Conservation (phyloP, 2,888 invertebrate species). For the Lithosia quadra region DNA sequence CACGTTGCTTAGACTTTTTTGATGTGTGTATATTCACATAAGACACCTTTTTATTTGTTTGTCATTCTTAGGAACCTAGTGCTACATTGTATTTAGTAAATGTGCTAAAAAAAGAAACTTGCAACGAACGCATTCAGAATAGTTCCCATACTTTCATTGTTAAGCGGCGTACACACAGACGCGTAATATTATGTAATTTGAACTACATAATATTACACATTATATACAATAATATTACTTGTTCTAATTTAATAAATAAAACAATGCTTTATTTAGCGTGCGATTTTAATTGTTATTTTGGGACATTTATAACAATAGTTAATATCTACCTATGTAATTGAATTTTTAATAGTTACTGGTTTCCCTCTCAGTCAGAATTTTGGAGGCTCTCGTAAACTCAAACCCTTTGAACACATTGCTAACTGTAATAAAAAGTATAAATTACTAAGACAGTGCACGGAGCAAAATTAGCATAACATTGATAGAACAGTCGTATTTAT, state of each 20-base stretch:
- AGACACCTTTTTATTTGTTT: neutral
- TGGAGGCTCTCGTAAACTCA: neutral
- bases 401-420: neutral
- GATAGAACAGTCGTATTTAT: neutral
- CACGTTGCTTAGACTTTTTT: too few species aligned
- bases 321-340: neutral
- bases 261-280: conserved; percentile 15
- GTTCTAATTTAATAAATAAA: neutral
- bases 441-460: neutral
- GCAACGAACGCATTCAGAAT: conserved; percentile 16
- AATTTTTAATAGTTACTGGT: neutral
- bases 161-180: conserved; percentile 22
- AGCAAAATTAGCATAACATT: neutral
- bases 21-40: conserved; percentile 2
- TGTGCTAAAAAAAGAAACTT: conserved; percentile 23
- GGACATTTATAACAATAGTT: neutral
- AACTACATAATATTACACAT: conserved; percentile 20
- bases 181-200: conserved; percentile 13
- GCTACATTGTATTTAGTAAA: conserved; percentile 13
- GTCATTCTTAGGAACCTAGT: neutral
- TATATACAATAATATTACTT: neutral
- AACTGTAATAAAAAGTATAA: neutral
- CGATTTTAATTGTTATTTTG: conserved; percentile 6
- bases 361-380: neutral
- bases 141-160: conserved; percentile 37